A percentile compares a stretch with the other conserved stretches of the same genome.
These are phyloP conservation scores for Hetaerina titia DNA, from an alignment of 2,888 invertebrate genomes.

Conservation along the genomic window DNA sequence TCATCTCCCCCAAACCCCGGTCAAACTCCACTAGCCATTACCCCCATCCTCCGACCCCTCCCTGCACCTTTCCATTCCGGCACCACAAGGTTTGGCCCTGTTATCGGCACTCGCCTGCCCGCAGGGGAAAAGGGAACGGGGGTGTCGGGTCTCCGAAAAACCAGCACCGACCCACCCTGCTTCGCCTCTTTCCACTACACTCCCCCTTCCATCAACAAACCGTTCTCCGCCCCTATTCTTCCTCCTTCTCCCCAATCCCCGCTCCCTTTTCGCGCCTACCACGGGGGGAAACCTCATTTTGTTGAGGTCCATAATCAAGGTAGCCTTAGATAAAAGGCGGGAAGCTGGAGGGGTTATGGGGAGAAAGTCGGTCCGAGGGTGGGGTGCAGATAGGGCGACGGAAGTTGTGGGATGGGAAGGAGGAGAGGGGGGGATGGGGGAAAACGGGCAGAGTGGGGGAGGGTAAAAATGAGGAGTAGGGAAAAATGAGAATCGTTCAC, in stretches of 20 bases:
- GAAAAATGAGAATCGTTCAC: too few relatives aligned
- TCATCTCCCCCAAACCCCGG: background rate
- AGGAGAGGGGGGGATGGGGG: background rate
- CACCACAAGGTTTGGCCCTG: background rate
- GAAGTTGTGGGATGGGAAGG: background rate
- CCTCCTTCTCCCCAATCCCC: background rate
- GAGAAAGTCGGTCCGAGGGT: background rate
- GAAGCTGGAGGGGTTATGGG: background rate
- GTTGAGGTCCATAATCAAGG: conserved; percentile 49
- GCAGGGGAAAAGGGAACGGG: too few relatives aligned
- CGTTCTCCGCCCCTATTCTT: background rate
- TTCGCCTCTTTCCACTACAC: background rate
- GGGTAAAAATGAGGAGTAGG: background rate
- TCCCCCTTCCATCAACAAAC: background rate
- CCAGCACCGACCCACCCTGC: background rate
- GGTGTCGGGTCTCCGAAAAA: background rate
- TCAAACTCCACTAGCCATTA: background rate
- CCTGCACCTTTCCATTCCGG: background rate
- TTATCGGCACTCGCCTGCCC: background rate
- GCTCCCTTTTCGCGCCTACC: background rate
- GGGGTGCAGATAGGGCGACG: background rate
- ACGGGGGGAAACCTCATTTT: background rate
- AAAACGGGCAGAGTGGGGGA: background rate
- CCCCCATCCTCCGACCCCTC: background rate
- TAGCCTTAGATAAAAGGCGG: conserved; percentile 24